Percentiles rank a stretch among this genome's conserved stretches.
Conservation (phyloP, 2,113 vertebrate genomes). For the Ranitomeya imitator region DNA sequence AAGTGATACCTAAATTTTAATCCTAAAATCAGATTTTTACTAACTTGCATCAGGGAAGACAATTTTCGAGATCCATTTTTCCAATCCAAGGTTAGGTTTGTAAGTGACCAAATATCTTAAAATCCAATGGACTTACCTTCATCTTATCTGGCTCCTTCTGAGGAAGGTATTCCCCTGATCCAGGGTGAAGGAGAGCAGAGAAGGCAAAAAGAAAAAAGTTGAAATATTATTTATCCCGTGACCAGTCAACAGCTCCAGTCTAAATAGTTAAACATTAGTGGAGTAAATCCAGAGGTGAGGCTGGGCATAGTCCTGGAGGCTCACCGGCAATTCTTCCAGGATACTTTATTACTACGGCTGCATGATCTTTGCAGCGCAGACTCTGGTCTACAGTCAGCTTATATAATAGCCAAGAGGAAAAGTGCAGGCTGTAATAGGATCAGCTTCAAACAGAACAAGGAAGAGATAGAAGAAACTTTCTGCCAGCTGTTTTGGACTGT, state of each 20-base stretch:
- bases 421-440: slow-evolving; percentile 25
- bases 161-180: slow-evolving; percentile 15
- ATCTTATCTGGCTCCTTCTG: slow-evolving; percentile 54
- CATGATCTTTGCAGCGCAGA: background rate
- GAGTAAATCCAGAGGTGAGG: slow-evolving; percentile 25
- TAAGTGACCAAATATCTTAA: background rate
- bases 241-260: slow-evolving; percentile 48
- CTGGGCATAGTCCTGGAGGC: slow-evolving; percentile 10
- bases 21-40: background rate
- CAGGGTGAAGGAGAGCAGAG: slow-evolving; percentile 52
- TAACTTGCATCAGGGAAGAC: too few relatives aligned
- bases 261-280: slow-evolving; percentile 69
- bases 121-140: slow-evolving; percentile 65
- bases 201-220: slow-evolving; percentile 39
- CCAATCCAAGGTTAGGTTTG: background rate
- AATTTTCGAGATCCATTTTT: too few relatives aligned
- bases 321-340: background rate
- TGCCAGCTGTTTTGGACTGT: slow-evolving; percentile 43
- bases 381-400: background rate
- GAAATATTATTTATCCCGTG: slow-evolving; percentile 11
- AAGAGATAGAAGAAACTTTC: slow-evolving; percentile 42
- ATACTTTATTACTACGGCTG: background rate
- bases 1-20: background rate
- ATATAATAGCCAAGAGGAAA: background rate
- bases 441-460: slow-evolving; percentile 46